Percentiles rank a stretch among this genome's conserved stretches.
phyloP scores from a whole-genome alignment of 2,113 vertebrate species.

The Dasyurus viverrinus region DNA sequence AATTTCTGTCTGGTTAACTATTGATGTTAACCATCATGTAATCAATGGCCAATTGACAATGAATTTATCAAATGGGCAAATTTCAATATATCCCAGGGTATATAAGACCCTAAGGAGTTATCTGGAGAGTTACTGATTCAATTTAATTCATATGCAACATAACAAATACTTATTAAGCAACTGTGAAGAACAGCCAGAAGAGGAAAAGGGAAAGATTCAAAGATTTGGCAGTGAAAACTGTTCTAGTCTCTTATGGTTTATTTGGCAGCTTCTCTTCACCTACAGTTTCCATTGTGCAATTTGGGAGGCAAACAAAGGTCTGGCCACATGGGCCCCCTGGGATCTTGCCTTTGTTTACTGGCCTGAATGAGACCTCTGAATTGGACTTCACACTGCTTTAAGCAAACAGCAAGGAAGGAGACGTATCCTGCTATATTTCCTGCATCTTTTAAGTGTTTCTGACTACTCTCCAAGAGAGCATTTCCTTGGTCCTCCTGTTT shows the following conservation, averaged over 20 bases:
- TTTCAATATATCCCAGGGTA: background rate
- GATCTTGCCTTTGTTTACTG: background rate
- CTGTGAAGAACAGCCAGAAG: background rate
- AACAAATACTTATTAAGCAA: background rate
- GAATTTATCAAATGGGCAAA: background rate
- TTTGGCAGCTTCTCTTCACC: background rate
- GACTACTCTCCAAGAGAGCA: background rate
- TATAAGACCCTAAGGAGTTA: background rate
- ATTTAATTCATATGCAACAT: background rate
- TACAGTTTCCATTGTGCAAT: background rate
- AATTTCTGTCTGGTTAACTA: constrained; percentile 33
- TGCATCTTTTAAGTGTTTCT: background rate
- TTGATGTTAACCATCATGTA: background rate
- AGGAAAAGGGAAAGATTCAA: background rate
- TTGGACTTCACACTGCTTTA: constrained; percentile 5
- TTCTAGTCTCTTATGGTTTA: background rate
- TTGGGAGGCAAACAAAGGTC: background rate
- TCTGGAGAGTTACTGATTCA: constrained; percentile 1
- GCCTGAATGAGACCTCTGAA: background rate
- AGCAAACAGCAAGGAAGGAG: background rate
- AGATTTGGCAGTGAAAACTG: background rate
- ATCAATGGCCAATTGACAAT: background rate
- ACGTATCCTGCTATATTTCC: background rate
- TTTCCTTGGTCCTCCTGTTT: constrained; percentile 2
- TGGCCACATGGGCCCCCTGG: background rate